These are phyloP conservation scores for Acropora tenuis DNA, from an alignment of 64 coral and sea anemone genomes.

Conservation along the genomic window DNA sequence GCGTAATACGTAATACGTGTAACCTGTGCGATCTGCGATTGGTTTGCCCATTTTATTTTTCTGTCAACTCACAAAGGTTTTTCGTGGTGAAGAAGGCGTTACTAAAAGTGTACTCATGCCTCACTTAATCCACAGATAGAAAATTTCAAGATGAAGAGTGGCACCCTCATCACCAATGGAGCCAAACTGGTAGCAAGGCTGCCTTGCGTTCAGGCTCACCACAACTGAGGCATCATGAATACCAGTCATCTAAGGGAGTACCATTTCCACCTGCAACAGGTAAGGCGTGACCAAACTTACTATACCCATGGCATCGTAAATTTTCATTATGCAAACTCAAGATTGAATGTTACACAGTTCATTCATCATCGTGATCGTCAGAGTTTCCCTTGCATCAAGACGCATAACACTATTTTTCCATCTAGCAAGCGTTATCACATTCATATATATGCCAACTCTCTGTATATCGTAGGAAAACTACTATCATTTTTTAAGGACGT, in stretches of 20 bases:
- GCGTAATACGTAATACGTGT: too few species aligned
- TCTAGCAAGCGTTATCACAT: too few species aligned
- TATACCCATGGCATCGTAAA: background rate
- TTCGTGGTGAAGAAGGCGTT: background rate
- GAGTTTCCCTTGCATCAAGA: too few species aligned
- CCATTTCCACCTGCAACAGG: conserved; percentile 88
- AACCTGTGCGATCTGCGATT: background rate
- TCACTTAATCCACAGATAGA: conserved; percentile 34
- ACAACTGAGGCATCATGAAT: conserved; percentile 79
- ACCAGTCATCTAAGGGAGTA: conserved; percentile 81
- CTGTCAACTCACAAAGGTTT: background rate
- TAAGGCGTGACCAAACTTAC: background rate
- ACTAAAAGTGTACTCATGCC: background rate
- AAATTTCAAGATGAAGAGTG: conserved; percentile 54
- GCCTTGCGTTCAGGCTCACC: conserved; percentile 13
- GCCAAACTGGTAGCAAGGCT: background rate
- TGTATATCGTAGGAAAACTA: too few species aligned
- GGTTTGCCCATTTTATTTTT: background rate
- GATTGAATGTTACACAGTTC: too few species aligned
- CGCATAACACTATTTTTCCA: too few species aligned
- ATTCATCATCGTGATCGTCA: too few species aligned
- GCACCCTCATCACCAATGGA: conserved; percentile 66
- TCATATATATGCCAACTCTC: too few species aligned
- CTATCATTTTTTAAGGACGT: too few species aligned
- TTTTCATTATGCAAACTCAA: background rate